phyloP scores from a whole-genome alignment of 2,888 invertebrate genomes.

The Tiliacea aurago region DNA sequence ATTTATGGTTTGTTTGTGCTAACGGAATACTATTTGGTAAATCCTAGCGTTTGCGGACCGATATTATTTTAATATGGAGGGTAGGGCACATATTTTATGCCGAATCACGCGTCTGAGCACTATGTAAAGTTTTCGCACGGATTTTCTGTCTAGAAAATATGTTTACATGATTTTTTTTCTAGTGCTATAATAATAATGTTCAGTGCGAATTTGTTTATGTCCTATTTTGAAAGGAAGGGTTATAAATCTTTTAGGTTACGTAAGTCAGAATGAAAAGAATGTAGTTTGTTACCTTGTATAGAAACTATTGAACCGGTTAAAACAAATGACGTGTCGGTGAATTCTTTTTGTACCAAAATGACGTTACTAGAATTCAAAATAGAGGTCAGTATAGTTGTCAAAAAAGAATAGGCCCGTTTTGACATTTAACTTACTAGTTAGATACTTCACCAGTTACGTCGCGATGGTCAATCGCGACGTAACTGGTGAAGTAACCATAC shows the following conservation, averaged over 20 bases:
- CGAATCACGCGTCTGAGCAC: constrained; percentile 62
- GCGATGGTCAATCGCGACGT: too few relatives aligned
- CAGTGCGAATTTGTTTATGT: constrained; percentile 37
- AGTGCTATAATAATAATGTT: neutral
- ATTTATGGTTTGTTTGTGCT: constrained; percentile 86
- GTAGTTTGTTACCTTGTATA: neutral
- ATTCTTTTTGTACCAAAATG: neutral
- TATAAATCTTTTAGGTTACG: constrained; percentile 16
- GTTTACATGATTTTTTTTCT: constrained; percentile 23
- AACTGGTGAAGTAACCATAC: too few relatives aligned
- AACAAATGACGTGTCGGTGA: constrained; percentile 22
- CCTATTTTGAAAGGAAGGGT: constrained; percentile 12
- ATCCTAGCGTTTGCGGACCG: constrained; percentile 70
- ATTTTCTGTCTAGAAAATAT: constrained; percentile 31
- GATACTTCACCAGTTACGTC: too few relatives aligned
- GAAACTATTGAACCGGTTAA: constrained; percentile 26
- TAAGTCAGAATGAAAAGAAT: constrained; percentile 15
- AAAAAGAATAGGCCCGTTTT: too few relatives aligned
- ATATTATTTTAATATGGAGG: constrained; percentile 81
- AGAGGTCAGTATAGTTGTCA: too few relatives aligned
- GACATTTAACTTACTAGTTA: too few relatives aligned
- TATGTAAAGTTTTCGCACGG: constrained; percentile 37
- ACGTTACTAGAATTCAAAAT: neutral
- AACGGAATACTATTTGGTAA: constrained; percentile 82
- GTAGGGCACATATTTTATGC: constrained; percentile 64